Evolutionary conservation across 2,113 vertebrate genomes (phyloP).

Genomic region (Glaucomys volans): DNA sequence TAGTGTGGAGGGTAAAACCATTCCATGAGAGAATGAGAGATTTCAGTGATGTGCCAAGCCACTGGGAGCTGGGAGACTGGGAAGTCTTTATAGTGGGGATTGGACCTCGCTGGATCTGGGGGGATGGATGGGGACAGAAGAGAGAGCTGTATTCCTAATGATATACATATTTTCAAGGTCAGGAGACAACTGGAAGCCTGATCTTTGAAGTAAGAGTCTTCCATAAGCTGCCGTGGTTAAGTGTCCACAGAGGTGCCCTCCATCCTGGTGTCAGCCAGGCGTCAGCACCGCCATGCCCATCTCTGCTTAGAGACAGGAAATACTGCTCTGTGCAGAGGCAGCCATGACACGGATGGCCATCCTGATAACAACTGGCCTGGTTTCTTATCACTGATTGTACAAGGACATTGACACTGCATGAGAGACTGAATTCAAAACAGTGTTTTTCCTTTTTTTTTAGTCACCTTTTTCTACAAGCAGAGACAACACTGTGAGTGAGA

Average conservation of each 20-base stretch:
- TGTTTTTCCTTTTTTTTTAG: neutral
- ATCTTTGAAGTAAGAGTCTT: neutral
- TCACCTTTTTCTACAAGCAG: neutral
- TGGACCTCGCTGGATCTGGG: neutral
- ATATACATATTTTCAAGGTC: neutral
- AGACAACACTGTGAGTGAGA: neutral
- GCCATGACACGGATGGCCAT: neutral
- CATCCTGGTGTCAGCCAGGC: neutral
- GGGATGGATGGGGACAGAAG: neutral
- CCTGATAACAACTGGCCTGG: neutral
- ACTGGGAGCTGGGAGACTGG: neutral
- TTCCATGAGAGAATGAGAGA: neutral
- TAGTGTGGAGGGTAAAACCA: neutral
- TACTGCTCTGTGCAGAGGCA: neutral
- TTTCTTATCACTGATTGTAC: neutral
- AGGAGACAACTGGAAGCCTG: neutral
- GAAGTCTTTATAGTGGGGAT: neutral
- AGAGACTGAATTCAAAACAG: neutral
- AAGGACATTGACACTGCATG: neutral
- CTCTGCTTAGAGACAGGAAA: constrained; percentile 12
- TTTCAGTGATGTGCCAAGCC: neutral
- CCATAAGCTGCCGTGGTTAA: neutral
- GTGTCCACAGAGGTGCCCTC: neutral
- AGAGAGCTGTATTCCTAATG: neutral
- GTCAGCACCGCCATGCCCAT: neutral